Conservation (phyloP, 2,888 invertebrate genomes). For the Auanema sp. region DNA sequence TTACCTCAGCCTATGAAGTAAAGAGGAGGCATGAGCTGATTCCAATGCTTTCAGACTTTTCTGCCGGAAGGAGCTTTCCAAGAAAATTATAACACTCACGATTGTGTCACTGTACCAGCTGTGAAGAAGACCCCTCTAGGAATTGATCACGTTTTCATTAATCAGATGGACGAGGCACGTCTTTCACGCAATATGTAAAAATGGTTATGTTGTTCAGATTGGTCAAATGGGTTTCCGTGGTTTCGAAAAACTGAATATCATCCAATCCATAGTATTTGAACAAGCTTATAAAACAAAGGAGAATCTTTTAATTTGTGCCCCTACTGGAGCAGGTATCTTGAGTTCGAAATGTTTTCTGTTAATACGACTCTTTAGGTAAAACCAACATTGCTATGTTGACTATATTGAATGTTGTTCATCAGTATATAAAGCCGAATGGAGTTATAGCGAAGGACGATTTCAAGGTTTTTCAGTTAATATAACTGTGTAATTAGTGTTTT, state of each 20-base stretch:
- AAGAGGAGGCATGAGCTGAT: no score
- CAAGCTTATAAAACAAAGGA: slow-evolving; percentile 94
- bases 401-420: slow-evolving; percentile 85
- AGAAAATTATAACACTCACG: slow-evolving; percentile 77
- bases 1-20: no score
- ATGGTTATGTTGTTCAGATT: slow-evolving; percentile 72
- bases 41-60: slow-evolving; percentile 71
- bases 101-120: slow-evolving; percentile 75
- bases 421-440: slow-evolving; percentile 76
- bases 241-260: slow-evolving; percentile 83
- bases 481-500: slow-evolving; percentile 7
- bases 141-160: slow-evolving; percentile 70
- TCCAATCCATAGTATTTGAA: slow-evolving; percentile 92
- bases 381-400: slow-evolving; percentile 95
- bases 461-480: slow-evolving; percentile 72
- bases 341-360: not conserved
- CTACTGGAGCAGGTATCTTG: slow-evolving; percentile 82
- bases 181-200: slow-evolving; percentile 1
- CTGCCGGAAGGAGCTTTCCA: slow-evolving; percentile 80
- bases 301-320: slow-evolving; percentile 94
- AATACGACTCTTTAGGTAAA: slow-evolving; percentile 71
- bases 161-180: slow-evolving; percentile 73
- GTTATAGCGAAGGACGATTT: slow-evolving; percentile 86
- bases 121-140: slow-evolving; percentile 54
- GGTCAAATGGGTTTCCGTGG: slow-evolving; percentile 87